Evolutionary conservation across 2,797 vertebrate genomes (phyloP), one percentile per base, ranked within the genome.

Genomic region (Antrozous pallidus): DNA sequence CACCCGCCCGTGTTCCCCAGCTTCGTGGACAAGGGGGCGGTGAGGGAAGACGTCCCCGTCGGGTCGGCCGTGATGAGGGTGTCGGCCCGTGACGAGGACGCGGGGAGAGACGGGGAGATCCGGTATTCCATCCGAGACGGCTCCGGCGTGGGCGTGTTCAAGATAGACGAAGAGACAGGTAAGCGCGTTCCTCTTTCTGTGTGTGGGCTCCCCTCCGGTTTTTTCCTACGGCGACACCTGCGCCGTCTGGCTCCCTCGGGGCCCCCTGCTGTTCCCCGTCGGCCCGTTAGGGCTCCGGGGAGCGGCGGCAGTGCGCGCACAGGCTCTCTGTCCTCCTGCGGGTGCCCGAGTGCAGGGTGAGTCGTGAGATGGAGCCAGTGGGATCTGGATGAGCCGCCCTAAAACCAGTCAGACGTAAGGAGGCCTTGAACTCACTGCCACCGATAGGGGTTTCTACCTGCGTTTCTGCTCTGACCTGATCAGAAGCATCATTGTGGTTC

Each of bases 121-220:
- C 98, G 98, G 73, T 99, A 99, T 54, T 99, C 99, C 86, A 99
- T 99, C 93, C 98, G 99, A 95, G 99, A 99, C 96, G 99, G 99
- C 49, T 99, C 99, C 24, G 99, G 99, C 93, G 83, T 99, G 87
- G 99, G 99, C 91, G 98, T 99, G 96, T 99, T 99, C 96, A 98
- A 97, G 96, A 99, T 99, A 89, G 98, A 99, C 6, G 99, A 99
- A 98, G 99, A 99, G 97, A 99, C 99, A 96, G 99, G 99, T 99
- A 98, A 98, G 28, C 31, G 13, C 9, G 14, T 87, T 54, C 61
- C 74, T 58, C 3, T 36, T 45, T 11, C 10, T 12, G 11, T 75
- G 33, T 63, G 5, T 83, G 42, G 22, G n/a, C 8, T 1, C 1
- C 0, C 20, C 20, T 51, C 6, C 18, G 10, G 1, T 20, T 49